A percentile compares a stretch with the other conserved stretches of the same genome.
phyloP scores from a whole-genome alignment of 2,113 vertebrate genomes.

The Eulacestoma nigropectus region DNA sequence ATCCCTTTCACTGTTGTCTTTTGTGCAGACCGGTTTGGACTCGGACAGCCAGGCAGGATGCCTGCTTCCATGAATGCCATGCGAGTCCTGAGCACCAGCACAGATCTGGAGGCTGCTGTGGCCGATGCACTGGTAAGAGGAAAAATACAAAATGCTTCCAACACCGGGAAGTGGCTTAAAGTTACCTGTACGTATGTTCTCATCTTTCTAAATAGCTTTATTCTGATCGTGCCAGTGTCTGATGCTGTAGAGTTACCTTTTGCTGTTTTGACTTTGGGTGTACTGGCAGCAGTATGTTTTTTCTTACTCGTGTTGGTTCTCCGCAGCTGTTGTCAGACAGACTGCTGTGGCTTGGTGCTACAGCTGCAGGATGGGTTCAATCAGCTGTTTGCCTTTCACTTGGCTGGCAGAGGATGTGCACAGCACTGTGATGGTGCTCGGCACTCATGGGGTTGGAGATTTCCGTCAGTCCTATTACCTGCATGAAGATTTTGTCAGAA shows the following conservation, averaged over 20 bases:
- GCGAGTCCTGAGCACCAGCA: slow-evolving; percentile 93
- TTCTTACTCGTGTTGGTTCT: not conserved
- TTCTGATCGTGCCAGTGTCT: not conserved
- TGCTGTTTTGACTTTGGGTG: not conserved
- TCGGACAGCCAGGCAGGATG: slow-evolving; percentile 90
- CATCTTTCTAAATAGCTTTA: slow-evolving; percentile 35
- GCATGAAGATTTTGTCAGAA: not conserved
- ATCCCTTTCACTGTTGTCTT: slow-evolving; percentile 61
- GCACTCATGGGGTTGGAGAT: fast-evolving
- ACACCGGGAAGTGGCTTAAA: slow-evolving; percentile 48
- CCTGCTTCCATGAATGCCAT: slow-evolving; percentile 93
- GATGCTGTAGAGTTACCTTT: not conserved
- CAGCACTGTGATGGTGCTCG: fast-evolving
- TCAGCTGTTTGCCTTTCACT: not conserved
- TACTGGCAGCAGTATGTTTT: not conserved
- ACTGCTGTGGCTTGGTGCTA: not conserved
- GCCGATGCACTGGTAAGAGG: slow-evolving; percentile 94
- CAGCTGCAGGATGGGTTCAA: not conserved
- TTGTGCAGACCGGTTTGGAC: slow-evolving; percentile 88
- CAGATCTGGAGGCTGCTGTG: slow-evolving; percentile 95
- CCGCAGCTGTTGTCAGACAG: not conserved
- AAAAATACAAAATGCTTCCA: slow-evolving; percentile 51
- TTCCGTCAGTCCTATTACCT: not conserved
- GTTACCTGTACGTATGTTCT: slow-evolving; percentile 43
- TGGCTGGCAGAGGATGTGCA: not conserved